A percentile compares a stretch with the other conserved stretches of the same genome.
Evolutionary conservation across 2,113 vertebrate genomes (phyloP).

Genomic region (Chloroceryle aenea): DNA sequence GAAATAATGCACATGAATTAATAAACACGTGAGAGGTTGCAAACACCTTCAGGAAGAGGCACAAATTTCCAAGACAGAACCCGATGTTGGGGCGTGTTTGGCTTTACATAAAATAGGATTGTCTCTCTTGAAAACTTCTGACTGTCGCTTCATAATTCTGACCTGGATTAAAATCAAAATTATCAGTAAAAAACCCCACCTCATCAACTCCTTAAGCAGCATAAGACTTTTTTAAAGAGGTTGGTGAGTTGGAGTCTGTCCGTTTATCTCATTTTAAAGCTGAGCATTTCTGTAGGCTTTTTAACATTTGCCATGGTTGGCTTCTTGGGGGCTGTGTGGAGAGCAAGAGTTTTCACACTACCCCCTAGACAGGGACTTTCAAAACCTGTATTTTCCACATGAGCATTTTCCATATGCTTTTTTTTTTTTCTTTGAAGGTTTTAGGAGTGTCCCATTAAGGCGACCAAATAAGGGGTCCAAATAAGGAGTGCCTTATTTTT

Average conservation of each 20-base stretch:
- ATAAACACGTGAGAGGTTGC: background rate
- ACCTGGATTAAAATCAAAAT: background rate
- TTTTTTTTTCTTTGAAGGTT: background rate
- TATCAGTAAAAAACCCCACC: no score
- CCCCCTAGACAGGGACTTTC: background rate
- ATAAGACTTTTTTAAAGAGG: background rate
- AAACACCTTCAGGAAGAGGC: background rate
- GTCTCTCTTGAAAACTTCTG: background rate
- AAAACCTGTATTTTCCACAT: background rate
- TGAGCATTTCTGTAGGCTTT: background rate
- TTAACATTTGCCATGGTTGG: background rate
- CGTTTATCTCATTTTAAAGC: background rate
- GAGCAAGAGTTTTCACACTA: background rate
- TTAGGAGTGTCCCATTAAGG: background rate
- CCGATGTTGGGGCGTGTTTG: background rate
- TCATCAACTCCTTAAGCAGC: background rate
- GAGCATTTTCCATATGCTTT: background rate
- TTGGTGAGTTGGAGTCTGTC: background rate
- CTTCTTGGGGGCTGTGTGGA: background rate
- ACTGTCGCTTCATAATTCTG: accelerated
- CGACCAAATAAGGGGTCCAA: no score
- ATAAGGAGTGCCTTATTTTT: background rate
- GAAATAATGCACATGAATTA: background rate
- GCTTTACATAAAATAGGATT: background rate
- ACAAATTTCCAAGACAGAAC: background rate